phyloP scores from a whole-genome alignment of 2,888 invertebrate genomes.

The Lasioglossum calceatum region DNA sequence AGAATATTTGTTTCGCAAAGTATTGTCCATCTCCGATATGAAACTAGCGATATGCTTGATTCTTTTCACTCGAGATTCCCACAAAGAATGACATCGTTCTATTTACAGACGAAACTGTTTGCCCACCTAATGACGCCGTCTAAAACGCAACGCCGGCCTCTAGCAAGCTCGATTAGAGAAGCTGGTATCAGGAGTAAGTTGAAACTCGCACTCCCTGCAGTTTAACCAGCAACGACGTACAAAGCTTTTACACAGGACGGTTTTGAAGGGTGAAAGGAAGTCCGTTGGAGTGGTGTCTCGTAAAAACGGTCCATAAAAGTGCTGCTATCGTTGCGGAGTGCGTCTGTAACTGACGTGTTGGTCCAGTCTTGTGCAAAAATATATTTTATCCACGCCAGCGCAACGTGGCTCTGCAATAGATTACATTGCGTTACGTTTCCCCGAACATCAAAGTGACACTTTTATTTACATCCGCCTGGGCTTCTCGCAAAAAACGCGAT shows the following conservation, averaged over 20 bases:
- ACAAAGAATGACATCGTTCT: not conserved
- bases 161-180: not conserved
- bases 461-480: conserved; percentile 74
- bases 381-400: conserved; percentile 67
- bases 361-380: conserved; percentile 67
- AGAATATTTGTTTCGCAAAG: too few species aligned
- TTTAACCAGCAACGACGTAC: conserved; percentile 56
- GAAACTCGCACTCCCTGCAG: conserved; percentile 32
- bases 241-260: conserved; percentile 52
- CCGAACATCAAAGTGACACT: conserved; percentile 61
- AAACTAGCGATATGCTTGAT: not conserved
- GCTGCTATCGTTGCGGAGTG: conserved; percentile 76
- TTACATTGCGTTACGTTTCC: conserved; percentile 67
- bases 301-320: conserved; percentile 80
- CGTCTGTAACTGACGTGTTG: conserved; percentile 75
- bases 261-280: conserved; percentile 51
- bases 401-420: conserved; percentile 61
- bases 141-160: not conserved
- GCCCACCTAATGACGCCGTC: not conserved
- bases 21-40: too few species aligned
- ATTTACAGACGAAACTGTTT: not conserved
- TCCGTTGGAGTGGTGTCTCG: conserved; percentile 64
- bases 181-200: conserved; percentile 20
- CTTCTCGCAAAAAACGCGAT: conserved; percentile 34
- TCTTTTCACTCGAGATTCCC: not conserved